Conservation (phyloP, 92 coral and sea anemone genomes). For the Galaxea fascicularis region DNA sequence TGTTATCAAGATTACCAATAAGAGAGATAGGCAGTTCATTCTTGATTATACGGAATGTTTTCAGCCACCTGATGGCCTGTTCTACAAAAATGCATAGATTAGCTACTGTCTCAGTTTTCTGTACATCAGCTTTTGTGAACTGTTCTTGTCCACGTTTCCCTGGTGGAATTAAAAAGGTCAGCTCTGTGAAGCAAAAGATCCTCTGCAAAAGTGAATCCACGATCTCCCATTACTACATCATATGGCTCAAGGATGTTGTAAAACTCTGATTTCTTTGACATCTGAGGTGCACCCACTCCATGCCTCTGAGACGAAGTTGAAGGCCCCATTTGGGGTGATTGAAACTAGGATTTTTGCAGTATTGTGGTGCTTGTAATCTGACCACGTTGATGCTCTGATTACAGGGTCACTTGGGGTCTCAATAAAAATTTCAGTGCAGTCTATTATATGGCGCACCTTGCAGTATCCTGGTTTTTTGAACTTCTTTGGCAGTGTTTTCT, state of each 20-base stretch:
- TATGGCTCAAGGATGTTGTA: conserved; percentile 60
- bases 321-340: conserved; percentile 73
- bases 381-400: conserved; percentile 69
- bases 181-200: conserved; percentile 56
- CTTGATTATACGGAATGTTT: conserved; percentile 71
- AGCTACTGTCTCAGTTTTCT: conserved; percentile 57
- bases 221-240: conserved; percentile 72
- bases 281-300: conserved; percentile 69
- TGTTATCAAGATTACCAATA: conserved; percentile 61
- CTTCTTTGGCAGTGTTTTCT: conserved; percentile 59
- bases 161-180: conserved; percentile 58
- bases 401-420: conserved; percentile 73
- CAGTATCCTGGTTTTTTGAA: conserved; percentile 53
- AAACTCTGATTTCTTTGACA: conserved; percentile 72
- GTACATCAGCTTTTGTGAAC: conserved; percentile 63
- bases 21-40: conserved; percentile 74
- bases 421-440: conserved; percentile 69
- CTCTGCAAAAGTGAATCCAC: conserved; percentile 61
- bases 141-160: conserved; percentile 75
- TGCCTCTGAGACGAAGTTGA: conserved; percentile 61
- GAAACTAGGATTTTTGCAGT: conserved; percentile 67
- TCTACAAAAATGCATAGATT: conserved; percentile 72
- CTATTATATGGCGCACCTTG: conserved; percentile 62
- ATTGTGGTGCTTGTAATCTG: conserved; percentile 68
- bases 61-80: conserved; percentile 76